Evolutionary conservation across 2,888 invertebrate species (phyloP).

Genomic region (Drosophila histrio): DNA sequence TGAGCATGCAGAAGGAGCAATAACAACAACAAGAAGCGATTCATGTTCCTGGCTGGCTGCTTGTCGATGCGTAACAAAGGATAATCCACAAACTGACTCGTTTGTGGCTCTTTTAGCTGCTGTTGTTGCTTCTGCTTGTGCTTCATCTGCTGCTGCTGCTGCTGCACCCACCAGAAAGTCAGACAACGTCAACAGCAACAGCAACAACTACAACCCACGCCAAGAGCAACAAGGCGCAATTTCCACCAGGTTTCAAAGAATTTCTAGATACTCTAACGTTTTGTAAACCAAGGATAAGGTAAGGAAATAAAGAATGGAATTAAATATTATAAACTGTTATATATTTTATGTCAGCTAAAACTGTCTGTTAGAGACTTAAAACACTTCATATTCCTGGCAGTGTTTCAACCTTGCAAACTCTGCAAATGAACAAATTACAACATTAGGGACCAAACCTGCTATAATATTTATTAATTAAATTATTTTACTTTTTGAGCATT

Average conservation of each 20-base stretch:
- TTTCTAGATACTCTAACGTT: constrained; percentile 18
- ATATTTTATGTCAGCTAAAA: no score
- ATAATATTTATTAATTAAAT: no score
- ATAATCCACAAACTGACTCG: constrained; percentile 66
- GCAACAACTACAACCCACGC: constrained; percentile 51
- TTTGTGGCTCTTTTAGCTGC: constrained; percentile 34
- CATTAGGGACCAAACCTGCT: no score
- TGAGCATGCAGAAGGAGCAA: constrained; percentile 14
- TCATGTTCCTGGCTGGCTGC: constrained; percentile 61
- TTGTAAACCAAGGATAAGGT: no score
- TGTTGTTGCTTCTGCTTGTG: constrained; percentile 35
- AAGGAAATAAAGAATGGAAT: no score
- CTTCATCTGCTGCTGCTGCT: constrained; percentile 40
- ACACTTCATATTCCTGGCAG: no score
- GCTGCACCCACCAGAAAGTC: constrained; percentile 66
- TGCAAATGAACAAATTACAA: no score
- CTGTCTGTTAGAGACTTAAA: no score
- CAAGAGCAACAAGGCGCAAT: constrained; percentile 1
- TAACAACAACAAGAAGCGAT: constrained; percentile 29
- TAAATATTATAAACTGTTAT: no score
- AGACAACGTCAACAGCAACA: constrained; percentile 43
- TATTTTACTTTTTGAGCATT: no score
- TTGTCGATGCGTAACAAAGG: constrained; percentile 76
- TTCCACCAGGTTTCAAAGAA: background rate
- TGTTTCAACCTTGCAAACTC: no score